Evolutionary conservation across 2,113 vertebrate species (phyloP).

Genomic region (Falcunculus frontatus): DNA sequence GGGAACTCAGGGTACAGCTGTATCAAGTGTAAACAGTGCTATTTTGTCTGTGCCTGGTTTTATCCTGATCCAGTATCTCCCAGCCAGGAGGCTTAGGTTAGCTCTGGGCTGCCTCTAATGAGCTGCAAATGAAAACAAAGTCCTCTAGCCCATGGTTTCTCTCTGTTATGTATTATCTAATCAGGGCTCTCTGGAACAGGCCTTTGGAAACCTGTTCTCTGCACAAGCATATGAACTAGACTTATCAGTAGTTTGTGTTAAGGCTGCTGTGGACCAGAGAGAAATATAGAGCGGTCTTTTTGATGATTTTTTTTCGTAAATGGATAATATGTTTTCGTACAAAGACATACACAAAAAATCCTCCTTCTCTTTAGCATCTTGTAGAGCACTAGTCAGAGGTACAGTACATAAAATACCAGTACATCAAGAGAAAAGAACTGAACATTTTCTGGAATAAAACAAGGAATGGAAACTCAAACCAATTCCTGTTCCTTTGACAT

Average conservation of each 20-base stretch:
- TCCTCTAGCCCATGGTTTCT: background rate
- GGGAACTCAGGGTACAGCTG: background rate
- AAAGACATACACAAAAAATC: rapidly evolving
- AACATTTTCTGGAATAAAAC: background rate
- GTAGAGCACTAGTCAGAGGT: background rate
- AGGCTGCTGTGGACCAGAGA: background rate
- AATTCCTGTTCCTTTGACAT: background rate
- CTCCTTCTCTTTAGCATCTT: background rate
- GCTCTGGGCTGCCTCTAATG: constrained; percentile 9
- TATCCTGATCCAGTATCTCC: constrained; percentile 8
- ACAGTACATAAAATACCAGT: background rate
- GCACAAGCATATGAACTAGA: background rate
- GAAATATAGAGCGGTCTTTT: background rate
- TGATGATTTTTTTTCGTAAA: background rate
- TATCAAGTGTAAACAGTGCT: background rate
- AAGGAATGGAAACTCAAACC: background rate
- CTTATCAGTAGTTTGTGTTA: background rate
- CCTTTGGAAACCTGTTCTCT: constrained; percentile 1
- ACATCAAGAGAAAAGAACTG: background rate
- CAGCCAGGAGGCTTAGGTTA: constrained; percentile 12
- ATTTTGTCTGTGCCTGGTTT: constrained; percentile 20
- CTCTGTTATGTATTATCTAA: constrained; percentile 17
- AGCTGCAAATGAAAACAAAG: constrained; percentile 47
- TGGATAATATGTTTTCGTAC: background rate
- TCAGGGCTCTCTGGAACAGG: background rate